A percentile compares a stretch with the other conserved stretches of the same genome.
These are phyloP conservation scores for Rattus rattus DNA, from an alignment of 2,113 vertebrate genomes.

Conservation along the genomic window DNA sequence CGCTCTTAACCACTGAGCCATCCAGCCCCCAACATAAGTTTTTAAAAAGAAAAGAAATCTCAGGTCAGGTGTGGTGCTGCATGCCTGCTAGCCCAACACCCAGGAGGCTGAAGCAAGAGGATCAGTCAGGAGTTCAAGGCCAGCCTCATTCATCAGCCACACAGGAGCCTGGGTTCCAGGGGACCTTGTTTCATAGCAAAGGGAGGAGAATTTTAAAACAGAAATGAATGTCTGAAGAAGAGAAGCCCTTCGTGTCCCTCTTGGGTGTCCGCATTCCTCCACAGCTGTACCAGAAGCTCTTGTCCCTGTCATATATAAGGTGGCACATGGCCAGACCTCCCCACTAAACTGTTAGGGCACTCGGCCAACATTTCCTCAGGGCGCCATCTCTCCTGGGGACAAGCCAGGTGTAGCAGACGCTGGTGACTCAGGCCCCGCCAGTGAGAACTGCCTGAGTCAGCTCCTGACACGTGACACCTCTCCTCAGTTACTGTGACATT, in stretches of 20 bases:
- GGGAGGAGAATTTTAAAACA: background rate
- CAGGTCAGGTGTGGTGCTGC: background rate
- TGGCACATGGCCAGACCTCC: background rate
- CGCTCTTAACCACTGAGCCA: background rate
- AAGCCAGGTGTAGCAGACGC: background rate
- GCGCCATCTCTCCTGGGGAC: background rate
- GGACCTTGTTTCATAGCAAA: background rate
- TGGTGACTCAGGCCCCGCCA: background rate
- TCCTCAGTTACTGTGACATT: conserved; percentile 17
- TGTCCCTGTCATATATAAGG: background rate
- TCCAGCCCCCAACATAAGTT: background rate
- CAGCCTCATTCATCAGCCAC: background rate
- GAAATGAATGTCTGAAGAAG: background rate
- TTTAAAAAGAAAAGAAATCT: background rate
- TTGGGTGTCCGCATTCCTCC: background rate
- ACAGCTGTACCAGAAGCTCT: background rate
- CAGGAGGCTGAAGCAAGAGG: background rate
- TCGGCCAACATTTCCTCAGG: background rate
- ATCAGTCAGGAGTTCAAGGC: background rate
- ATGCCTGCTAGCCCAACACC: background rate
- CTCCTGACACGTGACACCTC: background rate
- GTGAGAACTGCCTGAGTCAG: background rate
- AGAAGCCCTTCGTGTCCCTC: background rate
- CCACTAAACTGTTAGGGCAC: background rate
- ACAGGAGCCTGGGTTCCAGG: background rate